These are phyloP conservation scores for Paraescarpia echinospica DNA, from an alignment of 1,140 invertebrate genomes.

Conservation along the genomic window DNA sequence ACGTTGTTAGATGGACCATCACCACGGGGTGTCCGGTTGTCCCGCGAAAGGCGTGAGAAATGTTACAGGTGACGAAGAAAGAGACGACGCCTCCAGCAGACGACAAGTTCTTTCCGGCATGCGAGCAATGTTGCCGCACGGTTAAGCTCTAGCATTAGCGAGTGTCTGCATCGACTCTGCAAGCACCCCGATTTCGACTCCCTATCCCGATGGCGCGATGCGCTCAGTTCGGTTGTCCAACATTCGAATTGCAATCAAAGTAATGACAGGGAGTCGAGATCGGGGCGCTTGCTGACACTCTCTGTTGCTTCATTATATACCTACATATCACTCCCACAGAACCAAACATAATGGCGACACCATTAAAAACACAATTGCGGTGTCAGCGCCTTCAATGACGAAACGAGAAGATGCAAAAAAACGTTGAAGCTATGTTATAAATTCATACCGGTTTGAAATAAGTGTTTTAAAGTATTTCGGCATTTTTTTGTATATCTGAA, in stretches of 20 bases:
- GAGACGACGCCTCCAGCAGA: no score
- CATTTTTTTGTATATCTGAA: no score
- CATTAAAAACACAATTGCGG: neutral
- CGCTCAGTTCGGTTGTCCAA: no score
- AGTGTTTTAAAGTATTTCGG: neutral
- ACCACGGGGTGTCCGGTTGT: neutral
- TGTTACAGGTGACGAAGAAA: neutral
- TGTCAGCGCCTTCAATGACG: neutral
- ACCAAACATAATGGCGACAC: neutral
- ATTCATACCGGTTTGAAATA: neutral
- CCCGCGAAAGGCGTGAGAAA: neutral
- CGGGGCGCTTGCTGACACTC: no score
- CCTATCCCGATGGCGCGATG: no score
- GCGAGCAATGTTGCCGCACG: neutral
- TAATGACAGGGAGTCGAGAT: no score
- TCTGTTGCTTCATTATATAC: no score
- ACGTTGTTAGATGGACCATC: neutral
- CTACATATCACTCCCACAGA: neutral
- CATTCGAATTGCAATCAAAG: no score
- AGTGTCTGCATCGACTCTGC: no score
- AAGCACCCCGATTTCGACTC: no score
- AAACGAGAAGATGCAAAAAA: neutral
- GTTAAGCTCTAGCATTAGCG: neutral
- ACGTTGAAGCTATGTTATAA: neutral
- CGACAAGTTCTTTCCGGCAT: neutral